Base-by-base conservation (phyloP, 2,888 invertebrate genomes). In the Acrobasis repandana region DNA sequence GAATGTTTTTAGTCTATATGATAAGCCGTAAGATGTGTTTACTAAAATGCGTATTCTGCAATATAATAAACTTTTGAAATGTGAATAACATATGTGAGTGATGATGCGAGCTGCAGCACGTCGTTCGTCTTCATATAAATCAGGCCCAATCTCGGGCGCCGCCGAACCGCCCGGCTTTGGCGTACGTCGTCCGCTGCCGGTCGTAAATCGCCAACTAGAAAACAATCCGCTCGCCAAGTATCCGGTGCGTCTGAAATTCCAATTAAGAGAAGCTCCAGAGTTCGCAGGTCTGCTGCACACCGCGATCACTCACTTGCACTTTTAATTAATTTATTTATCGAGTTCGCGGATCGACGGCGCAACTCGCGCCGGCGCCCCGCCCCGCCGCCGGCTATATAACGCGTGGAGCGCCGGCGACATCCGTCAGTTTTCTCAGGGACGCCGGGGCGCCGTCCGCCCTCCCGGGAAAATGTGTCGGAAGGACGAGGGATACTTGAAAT, bases 251-350 rank as follows among this genome's bases (percentile, higher is more conserved):
- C 78, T 84, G 80, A 86, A 88, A 87, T 89, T 88, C 84, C 86
- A 88, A 89, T 90, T 88, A 88, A 86, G 82, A 76, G 82, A 86
- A 83, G 83, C 83, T 82, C 76, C 82, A 83, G 79, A 82, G 78
- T 82, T 83, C 82, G 80, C 83, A 85, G 86, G 88, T 82, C 74
- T 79, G 74, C 73, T 87, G 87, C 88, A 88, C 82, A 85, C 83
- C 77, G 74, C 88, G 88, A 91, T 92, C 92, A 87, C 88, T 92
- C 90, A 92, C 92, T 92, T 91, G 91, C 91, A 92, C 92, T 92
- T 92, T 91, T 92, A 93, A 93, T 93, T 92, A 92, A 92, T 93
- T 92, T 91, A 93, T 92, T 92, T 92, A 92, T 92, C 84, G 91
- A 85, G 87, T 89, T 85, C 90, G 89, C 86, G 86, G 82, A 86